These are phyloP conservation scores for Pteropus rufus DNA, from an alignment of 2,797 vertebrate species.

Conservation along the genomic window DNA sequence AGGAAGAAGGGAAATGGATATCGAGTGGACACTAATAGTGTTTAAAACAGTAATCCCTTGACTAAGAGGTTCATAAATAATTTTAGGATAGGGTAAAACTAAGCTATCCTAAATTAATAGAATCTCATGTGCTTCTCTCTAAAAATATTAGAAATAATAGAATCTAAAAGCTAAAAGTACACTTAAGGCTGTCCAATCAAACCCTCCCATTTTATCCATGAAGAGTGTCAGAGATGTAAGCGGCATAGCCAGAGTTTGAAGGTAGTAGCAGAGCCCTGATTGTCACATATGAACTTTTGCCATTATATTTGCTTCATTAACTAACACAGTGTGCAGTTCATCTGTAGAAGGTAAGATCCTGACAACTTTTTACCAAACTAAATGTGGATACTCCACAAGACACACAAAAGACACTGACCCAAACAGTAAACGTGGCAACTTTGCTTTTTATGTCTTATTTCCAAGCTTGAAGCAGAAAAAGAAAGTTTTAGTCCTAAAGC, in stretches of 20 bases:
- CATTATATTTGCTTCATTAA: background rate
- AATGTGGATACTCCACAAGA: background rate
- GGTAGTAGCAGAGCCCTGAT: background rate
- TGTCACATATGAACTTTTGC: background rate
- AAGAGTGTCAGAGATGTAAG: background rate
- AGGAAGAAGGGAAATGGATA: background rate
- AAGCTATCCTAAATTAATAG: background rate
- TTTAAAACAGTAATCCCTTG: background rate
- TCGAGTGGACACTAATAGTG: background rate
- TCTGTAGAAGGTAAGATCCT: background rate
- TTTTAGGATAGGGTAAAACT: background rate
- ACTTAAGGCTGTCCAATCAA: background rate
- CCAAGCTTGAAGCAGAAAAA: background rate
- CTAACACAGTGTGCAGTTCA: background rate
- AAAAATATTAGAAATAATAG: background rate
- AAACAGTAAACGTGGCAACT: background rate
- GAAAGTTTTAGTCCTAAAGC: background rate
- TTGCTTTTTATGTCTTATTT: slow-evolving; percentile 11
- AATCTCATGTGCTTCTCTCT: background rate
- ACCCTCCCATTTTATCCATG: background rate
- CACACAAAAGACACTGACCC: background rate
- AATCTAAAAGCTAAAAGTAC: background rate
- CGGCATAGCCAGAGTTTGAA: background rate
- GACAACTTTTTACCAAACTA: background rate
- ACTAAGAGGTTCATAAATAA: background rate